These are phyloP conservation scores for Manacus vitellinus DNA, from an alignment of 2,113 vertebrate species.

Conservation along the genomic window DNA sequence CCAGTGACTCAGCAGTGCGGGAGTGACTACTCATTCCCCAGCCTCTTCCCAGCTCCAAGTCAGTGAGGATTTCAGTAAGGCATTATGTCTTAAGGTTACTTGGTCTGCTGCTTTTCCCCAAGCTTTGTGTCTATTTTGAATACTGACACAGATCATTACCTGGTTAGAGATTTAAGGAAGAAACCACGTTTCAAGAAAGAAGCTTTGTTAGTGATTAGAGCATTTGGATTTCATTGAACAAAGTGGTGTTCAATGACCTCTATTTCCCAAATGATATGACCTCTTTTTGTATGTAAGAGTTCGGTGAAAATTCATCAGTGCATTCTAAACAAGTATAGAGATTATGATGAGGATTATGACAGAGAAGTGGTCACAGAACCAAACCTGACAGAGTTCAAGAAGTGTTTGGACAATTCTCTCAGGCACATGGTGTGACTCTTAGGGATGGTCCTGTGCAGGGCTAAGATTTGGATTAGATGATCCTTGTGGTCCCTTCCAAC, in stretches of 20 bases:
- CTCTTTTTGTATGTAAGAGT: neutral
- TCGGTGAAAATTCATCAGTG: neutral
- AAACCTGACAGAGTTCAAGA: neutral
- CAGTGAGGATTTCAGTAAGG: neutral
- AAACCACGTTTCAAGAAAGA: neutral
- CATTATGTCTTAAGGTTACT: neutral
- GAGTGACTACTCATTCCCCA: accelerated
- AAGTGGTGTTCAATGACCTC: neutral
- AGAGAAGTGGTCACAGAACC: neutral
- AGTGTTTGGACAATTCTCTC: neutral
- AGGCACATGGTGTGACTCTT: neutral
- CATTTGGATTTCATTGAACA: neutral
- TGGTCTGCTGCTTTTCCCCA: neutral
- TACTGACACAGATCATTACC: neutral
- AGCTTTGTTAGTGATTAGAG: neutral
- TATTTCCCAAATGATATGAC: neutral
- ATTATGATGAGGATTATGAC: neutral
- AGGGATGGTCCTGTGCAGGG: neutral
- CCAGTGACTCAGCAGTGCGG: accelerated
- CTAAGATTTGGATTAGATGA: neutral
- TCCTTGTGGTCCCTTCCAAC: neutral
- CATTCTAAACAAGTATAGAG: neutral
- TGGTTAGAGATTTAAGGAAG: neutral
- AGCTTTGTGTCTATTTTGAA: neutral
- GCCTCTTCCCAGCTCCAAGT: accelerated